A percentile compares a stretch with the other conserved stretches of the same genome.
Conservation (phyloP, 2,113 vertebrate genomes). For the Pterocles gutturalis region DNA sequence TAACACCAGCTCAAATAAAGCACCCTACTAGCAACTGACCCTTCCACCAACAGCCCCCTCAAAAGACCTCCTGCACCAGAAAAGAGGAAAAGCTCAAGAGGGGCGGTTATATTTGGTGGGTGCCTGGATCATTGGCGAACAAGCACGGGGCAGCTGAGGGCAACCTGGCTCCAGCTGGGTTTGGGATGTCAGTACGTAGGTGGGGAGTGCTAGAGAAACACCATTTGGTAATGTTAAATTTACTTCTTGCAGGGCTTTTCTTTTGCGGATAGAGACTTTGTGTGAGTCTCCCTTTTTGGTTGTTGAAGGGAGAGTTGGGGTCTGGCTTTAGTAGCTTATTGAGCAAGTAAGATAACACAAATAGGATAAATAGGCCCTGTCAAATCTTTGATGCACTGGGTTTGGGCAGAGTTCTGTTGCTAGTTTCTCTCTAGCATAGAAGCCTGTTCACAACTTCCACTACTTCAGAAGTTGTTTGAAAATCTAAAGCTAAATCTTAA, state of each 20-base stretch:
- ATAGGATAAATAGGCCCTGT: neutral
- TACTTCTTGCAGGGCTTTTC: neutral
- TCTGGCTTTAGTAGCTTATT: neutral
- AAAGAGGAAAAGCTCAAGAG: accelerated
- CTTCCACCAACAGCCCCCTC: neutral
- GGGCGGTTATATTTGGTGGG: neutral
- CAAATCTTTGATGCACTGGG: no score
- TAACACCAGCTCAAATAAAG: neutral
- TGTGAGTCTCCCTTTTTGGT: neutral
- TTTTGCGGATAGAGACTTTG: accelerated
- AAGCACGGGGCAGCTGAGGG: neutral
- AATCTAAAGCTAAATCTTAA: neutral
- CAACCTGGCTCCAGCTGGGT: neutral
- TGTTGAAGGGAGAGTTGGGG: neutral
- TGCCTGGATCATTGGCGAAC: neutral
- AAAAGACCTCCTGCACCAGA: neutral
- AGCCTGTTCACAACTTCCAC: neutral
- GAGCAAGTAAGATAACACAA: no score
- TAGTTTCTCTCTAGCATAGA: neutral
- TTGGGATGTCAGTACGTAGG: accelerated
- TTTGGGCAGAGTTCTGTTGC: neutral
- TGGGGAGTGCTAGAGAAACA: accelerated
- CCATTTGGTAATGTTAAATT: neutral
- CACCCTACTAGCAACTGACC: accelerated
- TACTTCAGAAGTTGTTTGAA: neutral